phyloP scores from a whole-genome alignment of 2,888 invertebrate species.

The Ctenicera cuprea region DNA sequence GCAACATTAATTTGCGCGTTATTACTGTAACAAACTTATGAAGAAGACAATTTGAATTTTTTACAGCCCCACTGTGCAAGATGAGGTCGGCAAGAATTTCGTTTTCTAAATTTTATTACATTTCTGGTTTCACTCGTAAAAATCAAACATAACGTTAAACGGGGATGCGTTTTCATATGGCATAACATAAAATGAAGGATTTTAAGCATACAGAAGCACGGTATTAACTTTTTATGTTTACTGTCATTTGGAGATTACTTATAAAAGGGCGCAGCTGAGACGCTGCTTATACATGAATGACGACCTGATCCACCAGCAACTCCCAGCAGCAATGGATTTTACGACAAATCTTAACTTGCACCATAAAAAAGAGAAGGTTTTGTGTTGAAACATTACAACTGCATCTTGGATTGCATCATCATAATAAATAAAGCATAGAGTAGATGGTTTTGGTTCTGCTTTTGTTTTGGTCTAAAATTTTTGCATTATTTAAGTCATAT shows the following conservation, averaged over 20 bases:
- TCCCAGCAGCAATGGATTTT: constrained; percentile 15
- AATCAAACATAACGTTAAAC: constrained; percentile 41
- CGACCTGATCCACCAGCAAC: constrained; percentile 19
- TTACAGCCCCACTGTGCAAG: constrained; percentile 29
- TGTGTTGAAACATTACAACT: background rate
- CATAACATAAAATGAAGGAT: constrained; percentile 22
- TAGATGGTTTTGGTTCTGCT: too few species aligned
- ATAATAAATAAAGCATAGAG: too few species aligned
- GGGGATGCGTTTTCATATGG: constrained; percentile 40
- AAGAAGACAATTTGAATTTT: constrained; percentile 39
- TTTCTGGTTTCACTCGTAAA: constrained; percentile 42
- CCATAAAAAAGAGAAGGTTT: constrained; percentile 1
- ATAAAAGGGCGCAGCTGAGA: constrained; percentile 27
- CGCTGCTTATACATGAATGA: constrained; percentile 25
- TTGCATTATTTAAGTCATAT: too few species aligned
- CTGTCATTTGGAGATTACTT: constrained; percentile 35
- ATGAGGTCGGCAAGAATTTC: constrained; percentile 42
- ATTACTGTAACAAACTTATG: constrained; percentile 17
- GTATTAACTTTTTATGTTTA: constrained; percentile 43
- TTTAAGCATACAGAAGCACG: constrained; percentile 34
- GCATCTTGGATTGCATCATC: background rate
- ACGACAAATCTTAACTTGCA: constrained; percentile 12
- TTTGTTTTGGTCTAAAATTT: too few species aligned
- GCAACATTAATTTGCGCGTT: constrained; percentile 35
- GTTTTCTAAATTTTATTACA: constrained; percentile 47